Percentiles rank a stretch among this genome's conserved stretches.
These are phyloP conservation scores for Bombus picipes DNA, from an alignment of 1,140 invertebrate genomes.

Conservation along the genomic window DNA sequence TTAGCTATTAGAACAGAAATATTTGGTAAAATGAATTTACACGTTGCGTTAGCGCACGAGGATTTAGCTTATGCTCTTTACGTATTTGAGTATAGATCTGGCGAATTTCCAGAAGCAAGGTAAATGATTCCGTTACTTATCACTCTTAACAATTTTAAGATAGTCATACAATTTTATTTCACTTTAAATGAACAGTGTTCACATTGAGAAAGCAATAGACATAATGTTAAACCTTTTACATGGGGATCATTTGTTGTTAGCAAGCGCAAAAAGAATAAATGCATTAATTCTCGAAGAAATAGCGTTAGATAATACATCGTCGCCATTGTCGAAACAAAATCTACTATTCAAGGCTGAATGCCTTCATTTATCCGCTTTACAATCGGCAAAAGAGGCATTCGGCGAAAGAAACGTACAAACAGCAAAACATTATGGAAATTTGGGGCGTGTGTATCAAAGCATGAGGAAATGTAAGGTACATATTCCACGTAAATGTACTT, in stretches of 20 bases:
- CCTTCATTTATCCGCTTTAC: slow-evolving; percentile 91
- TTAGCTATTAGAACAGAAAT: slow-evolving; percentile 88
- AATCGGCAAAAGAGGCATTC: slow-evolving; percentile 90
- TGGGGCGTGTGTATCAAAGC: slow-evolving; percentile 95
- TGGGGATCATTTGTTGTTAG: slow-evolving; percentile 91
- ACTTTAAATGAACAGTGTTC: slow-evolving; percentile 83
- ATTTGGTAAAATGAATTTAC: slow-evolving; percentile 93
- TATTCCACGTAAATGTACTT: neutral
- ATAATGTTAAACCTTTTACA: slow-evolving; percentile 92
- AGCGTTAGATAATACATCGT: slow-evolving; percentile 89
- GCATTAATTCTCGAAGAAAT: slow-evolving; percentile 96
- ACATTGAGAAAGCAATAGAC: slow-evolving; percentile 91
- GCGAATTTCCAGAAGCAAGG: slow-evolving; percentile 91
- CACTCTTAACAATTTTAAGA: neutral
- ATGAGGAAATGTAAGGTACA: slow-evolving; percentile 91
- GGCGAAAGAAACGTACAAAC: slow-evolving; percentile 97
- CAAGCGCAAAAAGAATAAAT: slow-evolving; percentile 94
- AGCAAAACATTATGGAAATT: slow-evolving; percentile 96
- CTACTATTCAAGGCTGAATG: slow-evolving; percentile 89
- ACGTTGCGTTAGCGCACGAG: slow-evolving; percentile 93
- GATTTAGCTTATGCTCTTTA: slow-evolving; percentile 96
- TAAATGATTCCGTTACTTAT: slow-evolving; percentile 50
- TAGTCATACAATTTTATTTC: slow-evolving; percentile 23
- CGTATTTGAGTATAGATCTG: slow-evolving; percentile 94
- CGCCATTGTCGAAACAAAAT: slow-evolving; percentile 79